Evolutionary conservation across 2,797 vertebrate genomes (phyloP).

Genomic region (Rachycentron canadum): DNA sequence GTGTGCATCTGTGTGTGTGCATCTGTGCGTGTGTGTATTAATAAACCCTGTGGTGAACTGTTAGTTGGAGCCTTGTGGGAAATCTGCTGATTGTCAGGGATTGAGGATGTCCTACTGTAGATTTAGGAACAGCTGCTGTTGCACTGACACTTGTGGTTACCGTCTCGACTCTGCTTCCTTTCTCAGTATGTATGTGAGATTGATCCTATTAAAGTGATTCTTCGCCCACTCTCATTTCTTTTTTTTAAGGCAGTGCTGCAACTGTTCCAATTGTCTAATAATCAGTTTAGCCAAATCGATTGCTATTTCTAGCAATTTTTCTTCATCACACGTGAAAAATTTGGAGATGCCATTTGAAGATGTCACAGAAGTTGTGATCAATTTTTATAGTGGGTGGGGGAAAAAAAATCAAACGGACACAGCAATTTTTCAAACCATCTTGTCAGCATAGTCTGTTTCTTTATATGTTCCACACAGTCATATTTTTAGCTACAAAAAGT

Average conservation of each 20-base stretch:
- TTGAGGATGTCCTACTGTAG: constrained; percentile 34
- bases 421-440: no score
- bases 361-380: no score
- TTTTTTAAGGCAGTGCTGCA: neutral
- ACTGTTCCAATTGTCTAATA: neutral
- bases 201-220: constrained; percentile 34
- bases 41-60: constrained; percentile 28
- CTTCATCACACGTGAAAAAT: no score
- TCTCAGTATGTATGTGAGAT: constrained; percentile 9
- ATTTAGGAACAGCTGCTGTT: constrained; percentile 53
- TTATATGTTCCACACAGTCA: neutral
- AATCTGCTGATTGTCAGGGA: constrained; percentile 61
- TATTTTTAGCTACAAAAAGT: neutral
- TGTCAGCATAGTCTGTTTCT: no score
- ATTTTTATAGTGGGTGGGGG: no score
- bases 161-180: constrained; percentile 21
- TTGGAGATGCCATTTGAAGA: no score
- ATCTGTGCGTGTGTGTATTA: constrained; percentile 14
- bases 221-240: neutral
- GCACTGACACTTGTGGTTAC: constrained; percentile 39
- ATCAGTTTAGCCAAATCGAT: no score
- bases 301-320: no score
- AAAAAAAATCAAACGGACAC: no score
- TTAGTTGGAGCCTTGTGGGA: constrained; percentile 30
- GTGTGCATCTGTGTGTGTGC: constrained; percentile 8